phyloP scores from a whole-genome alignment of 1,140 invertebrate genomes.

The Pomphorhynchus laevis region DNA sequence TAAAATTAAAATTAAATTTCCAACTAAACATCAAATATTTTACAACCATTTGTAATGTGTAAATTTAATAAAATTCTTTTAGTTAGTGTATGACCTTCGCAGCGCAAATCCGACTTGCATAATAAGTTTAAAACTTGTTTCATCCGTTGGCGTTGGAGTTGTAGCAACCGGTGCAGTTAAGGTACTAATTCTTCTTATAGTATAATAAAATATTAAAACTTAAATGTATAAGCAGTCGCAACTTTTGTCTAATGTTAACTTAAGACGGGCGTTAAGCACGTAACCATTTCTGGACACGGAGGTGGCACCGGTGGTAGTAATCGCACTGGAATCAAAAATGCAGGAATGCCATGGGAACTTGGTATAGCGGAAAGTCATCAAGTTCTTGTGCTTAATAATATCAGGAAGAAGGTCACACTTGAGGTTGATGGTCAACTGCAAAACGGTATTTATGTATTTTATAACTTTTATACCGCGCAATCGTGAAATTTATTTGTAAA shows the following conservation, averaged over 20 bases:
- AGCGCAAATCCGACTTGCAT: slow-evolving; percentile 69
- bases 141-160: slow-evolving; percentile 84
- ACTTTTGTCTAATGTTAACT: slow-evolving; percentile 8
- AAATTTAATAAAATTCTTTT: too few species aligned
- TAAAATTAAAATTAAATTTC: too few species aligned
- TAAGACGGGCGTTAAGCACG: slow-evolving; percentile 78
- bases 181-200: slow-evolving; percentile 21
- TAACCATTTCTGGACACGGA: slow-evolving; percentile 87
- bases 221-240: slow-evolving; percentile 2
- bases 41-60: too few species aligned
- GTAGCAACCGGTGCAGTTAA: slow-evolving; percentile 87
- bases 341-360: slow-evolving; percentile 80
- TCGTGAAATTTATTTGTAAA: too few species aligned
- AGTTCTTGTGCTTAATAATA: slow-evolving; percentile 55
- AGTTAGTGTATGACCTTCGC: slow-evolving; percentile 82
- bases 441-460: too few species aligned
- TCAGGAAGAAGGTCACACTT: slow-evolving; percentile 57
- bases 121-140: slow-evolving; percentile 85
- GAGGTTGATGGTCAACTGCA: slow-evolving; percentile 28
- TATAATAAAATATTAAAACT: slow-evolving; percentile 3
- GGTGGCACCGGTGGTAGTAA: slow-evolving; percentile 84
- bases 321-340: slow-evolving; percentile 66
- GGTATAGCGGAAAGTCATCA: slow-evolving; percentile 89
- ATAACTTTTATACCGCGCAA: too few species aligned
- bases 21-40: background rate